Percentiles rank a stretch among this genome's conserved stretches.
Evolutionary conservation across 1,140 invertebrate genomes (phyloP).

Genomic region (Lethrus apterus): DNA sequence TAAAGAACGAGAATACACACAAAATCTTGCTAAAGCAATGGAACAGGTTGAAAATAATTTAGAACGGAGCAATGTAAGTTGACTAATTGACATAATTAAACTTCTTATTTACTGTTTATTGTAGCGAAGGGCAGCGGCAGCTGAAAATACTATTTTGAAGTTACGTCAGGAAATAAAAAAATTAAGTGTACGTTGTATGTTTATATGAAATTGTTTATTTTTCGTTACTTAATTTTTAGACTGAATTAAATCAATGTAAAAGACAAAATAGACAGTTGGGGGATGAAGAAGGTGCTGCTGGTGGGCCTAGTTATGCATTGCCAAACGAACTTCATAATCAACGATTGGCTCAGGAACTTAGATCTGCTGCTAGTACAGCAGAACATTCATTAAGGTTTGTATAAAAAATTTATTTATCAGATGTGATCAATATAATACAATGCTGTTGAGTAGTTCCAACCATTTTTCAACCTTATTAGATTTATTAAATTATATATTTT

Average conservation of each 20-base stretch:
- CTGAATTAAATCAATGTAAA: slow-evolving; percentile 39
- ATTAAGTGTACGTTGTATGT: slow-evolving; percentile 45
- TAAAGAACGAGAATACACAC: slow-evolving; percentile 46
- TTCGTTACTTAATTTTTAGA: slow-evolving; percentile 26
- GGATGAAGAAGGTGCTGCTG: slow-evolving; percentile 33
- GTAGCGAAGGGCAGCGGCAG: slow-evolving; percentile 47
- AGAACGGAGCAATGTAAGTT: slow-evolving; percentile 48
- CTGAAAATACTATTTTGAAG: slow-evolving; percentile 48
- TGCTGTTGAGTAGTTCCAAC: not conserved
- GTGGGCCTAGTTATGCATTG: slow-evolving; percentile 30
- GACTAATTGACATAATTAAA: not conserved
- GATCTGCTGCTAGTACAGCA: slow-evolving; percentile 53
- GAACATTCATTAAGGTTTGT: slow-evolving; percentile 56
- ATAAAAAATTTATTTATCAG: no score
- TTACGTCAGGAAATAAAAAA: slow-evolving; percentile 52
- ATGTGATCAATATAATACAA: slow-evolving; percentile 2
- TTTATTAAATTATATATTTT: slow-evolving; percentile 24
- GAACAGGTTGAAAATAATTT: slow-evolving; percentile 53
- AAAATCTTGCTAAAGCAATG: slow-evolving; percentile 46
- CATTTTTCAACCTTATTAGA: no score
- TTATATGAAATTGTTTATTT: not conserved
- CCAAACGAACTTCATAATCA: slow-evolving; percentile 30
- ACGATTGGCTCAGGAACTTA: slow-evolving; percentile 48
- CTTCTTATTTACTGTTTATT: slow-evolving; percentile 25
- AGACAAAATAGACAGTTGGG: slow-evolving; percentile 43